A percentile compares a stretch with the other conserved stretches of the same genome.
phyloP scores from a whole-genome alignment of 2,797 vertebrate genomes.

The Fundulus diaphanus region DNA sequence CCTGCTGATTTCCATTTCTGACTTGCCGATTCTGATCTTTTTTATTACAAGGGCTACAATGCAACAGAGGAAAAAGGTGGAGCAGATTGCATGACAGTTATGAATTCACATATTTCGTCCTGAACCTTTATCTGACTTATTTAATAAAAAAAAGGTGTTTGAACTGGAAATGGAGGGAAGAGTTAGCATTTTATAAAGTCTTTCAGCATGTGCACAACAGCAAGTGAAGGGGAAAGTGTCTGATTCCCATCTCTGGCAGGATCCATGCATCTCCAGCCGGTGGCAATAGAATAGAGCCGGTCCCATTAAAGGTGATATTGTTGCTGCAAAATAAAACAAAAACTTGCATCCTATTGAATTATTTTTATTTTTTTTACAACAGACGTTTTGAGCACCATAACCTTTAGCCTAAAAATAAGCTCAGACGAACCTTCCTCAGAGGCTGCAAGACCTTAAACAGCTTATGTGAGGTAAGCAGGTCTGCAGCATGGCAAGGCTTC shows the following conservation, averaged over 20 bases:
- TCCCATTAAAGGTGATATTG: neutral
- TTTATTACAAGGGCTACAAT: too few relatives aligned
- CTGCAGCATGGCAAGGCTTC: neutral
- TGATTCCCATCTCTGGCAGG: neutral
- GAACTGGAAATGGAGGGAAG: too few relatives aligned
- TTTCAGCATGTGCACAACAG: too few relatives aligned
- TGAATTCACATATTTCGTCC: too few relatives aligned
- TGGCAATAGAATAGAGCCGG: neutral
- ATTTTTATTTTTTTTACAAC: neutral
- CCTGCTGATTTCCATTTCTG: too few relatives aligned
- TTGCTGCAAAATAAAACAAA: neutral
- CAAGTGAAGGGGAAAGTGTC: neutral
- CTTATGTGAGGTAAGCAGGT: conserved; percentile 3
- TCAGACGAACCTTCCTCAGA: neutral
- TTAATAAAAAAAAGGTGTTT: too few relatives aligned
- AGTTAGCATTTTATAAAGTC: too few relatives aligned
- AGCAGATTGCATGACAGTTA: too few relatives aligned
- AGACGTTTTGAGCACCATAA: neutral
- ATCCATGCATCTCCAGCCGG: neutral
- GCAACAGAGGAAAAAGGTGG: too few relatives aligned
- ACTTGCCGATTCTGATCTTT: too few relatives aligned
- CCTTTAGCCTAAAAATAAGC: neutral
- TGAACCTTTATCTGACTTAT: too few relatives aligned
- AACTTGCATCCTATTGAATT: too few relatives aligned
- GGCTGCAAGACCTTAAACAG: conserved; percentile 1